Conservation (phyloP, 2,797 vertebrate genomes). For the Acropternis orthonyx region DNA sequence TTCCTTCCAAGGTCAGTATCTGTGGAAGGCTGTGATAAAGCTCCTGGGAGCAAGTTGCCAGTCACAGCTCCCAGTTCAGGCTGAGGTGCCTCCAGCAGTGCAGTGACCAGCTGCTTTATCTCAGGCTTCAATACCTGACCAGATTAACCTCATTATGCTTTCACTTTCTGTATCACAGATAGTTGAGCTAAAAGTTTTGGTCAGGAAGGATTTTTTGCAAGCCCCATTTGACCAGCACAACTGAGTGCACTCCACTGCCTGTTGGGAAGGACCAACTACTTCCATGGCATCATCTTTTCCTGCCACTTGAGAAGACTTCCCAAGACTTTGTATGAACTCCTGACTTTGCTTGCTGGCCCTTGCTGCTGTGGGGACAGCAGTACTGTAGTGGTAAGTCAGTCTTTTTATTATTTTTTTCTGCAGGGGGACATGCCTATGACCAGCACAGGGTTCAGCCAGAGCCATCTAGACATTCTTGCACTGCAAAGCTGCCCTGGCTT, state of each 20-base stretch:
- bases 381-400: not conserved
- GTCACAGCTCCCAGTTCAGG: not conserved
- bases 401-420: not conserved
- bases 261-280: not conserved
- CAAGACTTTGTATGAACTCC: not conserved
- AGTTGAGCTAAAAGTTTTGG: not conserved
- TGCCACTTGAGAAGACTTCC: not conserved
- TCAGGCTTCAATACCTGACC: not conserved
- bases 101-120: not conserved
- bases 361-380: not conserved
- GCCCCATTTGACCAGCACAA: not conserved
- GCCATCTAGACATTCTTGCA: not conserved
- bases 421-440: not conserved
- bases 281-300: not conserved
- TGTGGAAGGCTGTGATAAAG: not conserved
- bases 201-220: not conserved
- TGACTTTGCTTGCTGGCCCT: not conserved
- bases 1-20: not conserved
- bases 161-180: rapidly evolving
- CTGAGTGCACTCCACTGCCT: not conserved
- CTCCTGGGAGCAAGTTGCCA: rapidly evolving
- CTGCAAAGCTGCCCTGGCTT: not conserved
- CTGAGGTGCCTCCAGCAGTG: not conserved
- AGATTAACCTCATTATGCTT: not conserved
- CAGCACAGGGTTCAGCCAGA: not conserved